Evolutionary conservation across 2,888 invertebrate species (phyloP).

Genomic region (Brachyptera putata): DNA sequence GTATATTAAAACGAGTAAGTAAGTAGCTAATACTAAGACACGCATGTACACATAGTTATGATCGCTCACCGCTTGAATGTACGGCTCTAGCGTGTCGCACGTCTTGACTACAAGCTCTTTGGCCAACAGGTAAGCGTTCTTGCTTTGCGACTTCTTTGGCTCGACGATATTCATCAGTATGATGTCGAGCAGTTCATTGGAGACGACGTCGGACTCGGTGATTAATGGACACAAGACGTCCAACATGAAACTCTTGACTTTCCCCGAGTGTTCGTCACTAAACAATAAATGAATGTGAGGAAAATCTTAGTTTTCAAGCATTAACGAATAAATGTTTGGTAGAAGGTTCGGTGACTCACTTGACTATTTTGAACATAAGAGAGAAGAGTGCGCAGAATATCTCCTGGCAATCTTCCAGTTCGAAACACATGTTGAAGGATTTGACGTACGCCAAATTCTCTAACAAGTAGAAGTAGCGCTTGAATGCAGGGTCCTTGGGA

Average conservation of each 20-base stretch:
- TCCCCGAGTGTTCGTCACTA: constrained; percentile 92
- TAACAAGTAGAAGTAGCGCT: constrained; percentile 92
- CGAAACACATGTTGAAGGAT: constrained; percentile 98
- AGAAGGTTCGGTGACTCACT: too few species aligned
- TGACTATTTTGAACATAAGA: constrained; percentile 93
- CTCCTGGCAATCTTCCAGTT: constrained; percentile 94
- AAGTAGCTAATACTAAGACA: too few species aligned
- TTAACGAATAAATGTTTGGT: too few species aligned
- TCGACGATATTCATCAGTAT: constrained; percentile 92
- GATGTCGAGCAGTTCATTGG: constrained; percentile 89
- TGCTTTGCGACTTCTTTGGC: constrained; percentile 83
- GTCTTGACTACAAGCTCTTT: constrained; percentile 90
- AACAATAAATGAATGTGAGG: constrained; percentile 34
- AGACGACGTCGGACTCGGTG: constrained; percentile 92
- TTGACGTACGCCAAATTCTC: constrained; percentile 97
- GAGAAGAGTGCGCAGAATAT: constrained; percentile 92
- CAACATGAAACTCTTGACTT: constrained; percentile 95
- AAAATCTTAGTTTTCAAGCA: neutral
- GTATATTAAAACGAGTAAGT: too few species aligned
- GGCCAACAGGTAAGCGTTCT: constrained; percentile 84
- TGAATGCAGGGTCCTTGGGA: constrained; percentile 95
- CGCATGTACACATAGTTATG: too few species aligned
- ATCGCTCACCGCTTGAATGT: constrained; percentile 88
- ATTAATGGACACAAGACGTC: constrained; percentile 93
- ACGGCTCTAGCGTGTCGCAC: constrained; percentile 86